A percentile compares a stretch with the other conserved stretches of the same genome.
phyloP scores from a whole-genome alignment of 2,797 vertebrate species.

The Novumbra hubbsi region DNA sequence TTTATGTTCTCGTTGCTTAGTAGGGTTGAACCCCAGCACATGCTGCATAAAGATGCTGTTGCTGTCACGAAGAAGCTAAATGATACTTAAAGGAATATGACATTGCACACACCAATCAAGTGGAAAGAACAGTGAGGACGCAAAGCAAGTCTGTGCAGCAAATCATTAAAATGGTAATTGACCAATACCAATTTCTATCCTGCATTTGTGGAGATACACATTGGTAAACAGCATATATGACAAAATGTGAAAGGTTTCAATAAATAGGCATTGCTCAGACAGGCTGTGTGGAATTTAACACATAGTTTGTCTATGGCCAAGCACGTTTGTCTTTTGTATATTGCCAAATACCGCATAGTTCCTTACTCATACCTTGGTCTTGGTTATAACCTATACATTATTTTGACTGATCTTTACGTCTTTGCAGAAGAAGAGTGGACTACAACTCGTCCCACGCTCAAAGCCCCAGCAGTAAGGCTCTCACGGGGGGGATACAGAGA shows the following conservation, averaged over 20 bases:
- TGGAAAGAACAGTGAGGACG: background rate
- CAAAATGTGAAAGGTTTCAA: background rate
- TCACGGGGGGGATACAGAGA: slow-evolving; percentile 96
- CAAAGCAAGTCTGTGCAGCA: background rate
- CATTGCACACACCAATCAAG: background rate
- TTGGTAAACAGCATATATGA: background rate
- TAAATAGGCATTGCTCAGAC: background rate
- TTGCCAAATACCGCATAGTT: background rate
- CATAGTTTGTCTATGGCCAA: background rate
- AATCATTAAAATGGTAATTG: slow-evolving; percentile 20
- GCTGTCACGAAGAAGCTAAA: background rate
- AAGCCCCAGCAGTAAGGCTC: slow-evolving; percentile 89
- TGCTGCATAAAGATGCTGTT: background rate
- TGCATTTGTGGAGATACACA: background rate
- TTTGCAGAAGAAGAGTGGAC: slow-evolving; percentile 94
- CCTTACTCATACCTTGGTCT: background rate
- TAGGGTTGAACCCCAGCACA: slow-evolving; percentile 14
- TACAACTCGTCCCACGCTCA: slow-evolving; percentile 83
- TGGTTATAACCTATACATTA: slow-evolving; percentile 7
- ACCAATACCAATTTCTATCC: background rate
- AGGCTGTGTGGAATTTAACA: background rate
- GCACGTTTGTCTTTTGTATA: background rate
- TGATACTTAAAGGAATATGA: background rate
- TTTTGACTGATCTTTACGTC: slow-evolving; percentile 44
- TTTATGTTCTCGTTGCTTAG: slow-evolving; percentile 36